Evolutionary conservation across 2,113 vertebrate species (phyloP).

Genomic region (Amia ocellicauda): DNA sequence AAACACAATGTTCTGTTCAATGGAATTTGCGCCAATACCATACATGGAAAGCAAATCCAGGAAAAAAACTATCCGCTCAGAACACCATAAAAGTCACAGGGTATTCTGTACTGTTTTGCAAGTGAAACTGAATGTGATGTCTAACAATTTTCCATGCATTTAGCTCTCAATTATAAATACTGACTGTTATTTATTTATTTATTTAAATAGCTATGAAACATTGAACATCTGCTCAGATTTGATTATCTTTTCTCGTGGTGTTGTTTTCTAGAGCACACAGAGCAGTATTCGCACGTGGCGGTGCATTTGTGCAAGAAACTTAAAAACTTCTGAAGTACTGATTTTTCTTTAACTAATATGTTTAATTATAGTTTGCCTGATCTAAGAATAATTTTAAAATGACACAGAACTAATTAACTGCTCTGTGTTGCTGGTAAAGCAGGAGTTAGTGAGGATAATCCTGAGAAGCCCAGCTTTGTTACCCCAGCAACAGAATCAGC

Average conservation of each 20-base stretch:
- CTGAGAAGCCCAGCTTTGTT: conserved; percentile 43
- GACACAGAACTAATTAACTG: conserved; percentile 33
- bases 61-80: conserved; percentile 29
- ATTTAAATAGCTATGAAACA: conserved; percentile 53
- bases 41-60: conserved; percentile 23
- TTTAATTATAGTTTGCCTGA: conserved; percentile 25
- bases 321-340: conserved; percentile 35
- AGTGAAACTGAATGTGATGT: conserved; percentile 55
- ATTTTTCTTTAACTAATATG: conserved; percentile 32
- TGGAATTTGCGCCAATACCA: conserved; percentile 32
- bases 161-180: conserved; percentile 63
- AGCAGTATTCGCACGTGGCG: conserved; percentile 28
- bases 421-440: conserved; percentile 25
- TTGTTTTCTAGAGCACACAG: no score
- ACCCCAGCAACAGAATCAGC: conserved; percentile 49
- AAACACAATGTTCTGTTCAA: conserved; percentile 47
- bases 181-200: conserved; percentile 55
- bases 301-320: conserved; percentile 36
- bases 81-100: conserved; percentile 44
- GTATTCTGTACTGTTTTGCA: conserved; percentile 54
- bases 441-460: conserved; percentile 37
- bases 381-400: conserved; percentile 14
- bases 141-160: conserved; percentile 52
- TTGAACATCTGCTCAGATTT: conserved; percentile 58
- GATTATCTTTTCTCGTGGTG: conserved; percentile 29